Evolutionary conservation across 2,888 invertebrate species (phyloP), one percentile per base, ranked within the genome.

Genomic region (Hirudinaria manillensis): DNA sequence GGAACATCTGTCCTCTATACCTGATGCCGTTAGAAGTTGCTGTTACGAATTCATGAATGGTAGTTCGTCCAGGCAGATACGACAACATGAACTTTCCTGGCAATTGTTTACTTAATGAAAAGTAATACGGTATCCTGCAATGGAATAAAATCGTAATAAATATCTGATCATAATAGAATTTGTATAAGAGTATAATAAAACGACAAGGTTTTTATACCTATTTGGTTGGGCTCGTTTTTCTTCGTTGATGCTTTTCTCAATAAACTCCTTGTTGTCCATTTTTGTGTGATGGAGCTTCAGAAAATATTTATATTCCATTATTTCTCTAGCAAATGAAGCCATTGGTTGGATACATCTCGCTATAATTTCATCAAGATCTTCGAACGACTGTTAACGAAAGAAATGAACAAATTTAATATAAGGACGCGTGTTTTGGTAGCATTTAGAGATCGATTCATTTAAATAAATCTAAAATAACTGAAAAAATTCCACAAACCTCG

Each of bases 331-430:
- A 82, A 91, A 91, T 0, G 92, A 89, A 0, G 97, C 96, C 96
- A 99, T 96, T 0, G 98, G 99, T 77, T 93, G 94, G 6, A 99
- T 91, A 86, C 94, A 90, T 21, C 68, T 68, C 6, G 68, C 97
- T 75, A 99, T 93, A 77, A 99, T 99, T 90, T 99, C 99, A 86
- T 99, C 99, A 45, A 99, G 87, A 86, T 99, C 99, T 87, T 99
- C 99, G 85, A 94, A 99, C 83, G 96, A 95, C 82, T 96, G 77
- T 45, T 45, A 45, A 36, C 3, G 36, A 36, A 36, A 36, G 36
- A 36, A 36, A 6, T 36, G 45, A 45, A 6, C 13, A 10, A 3
- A 45, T 1, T 45, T 45, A 16, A 45, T 45, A 45, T n/a, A n/a
- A n/a, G n/a, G n/a, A n/a, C n/a, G n/a, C n/a, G n/a, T n/a, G n/a